phyloP scores from a whole-genome alignment of 2,888 invertebrate species.

The Drosophila borealis region DNA sequence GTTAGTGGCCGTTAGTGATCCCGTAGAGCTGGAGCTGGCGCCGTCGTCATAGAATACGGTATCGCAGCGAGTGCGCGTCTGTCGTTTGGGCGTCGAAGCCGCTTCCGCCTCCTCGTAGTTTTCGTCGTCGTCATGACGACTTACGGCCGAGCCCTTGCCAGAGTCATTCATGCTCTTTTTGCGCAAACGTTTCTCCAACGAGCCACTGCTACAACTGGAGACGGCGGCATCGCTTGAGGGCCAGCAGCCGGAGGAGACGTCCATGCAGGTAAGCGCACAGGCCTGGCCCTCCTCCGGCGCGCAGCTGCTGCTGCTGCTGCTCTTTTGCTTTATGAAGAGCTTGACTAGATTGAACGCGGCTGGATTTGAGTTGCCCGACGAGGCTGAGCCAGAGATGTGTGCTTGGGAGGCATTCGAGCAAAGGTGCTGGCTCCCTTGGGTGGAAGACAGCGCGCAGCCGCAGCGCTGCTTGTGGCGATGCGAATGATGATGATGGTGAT shows the following conservation, averaged over 20 bases:
- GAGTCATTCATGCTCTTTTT: conserved; percentile 85
- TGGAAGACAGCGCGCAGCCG: conserved; percentile 60
- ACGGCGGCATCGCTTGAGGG: conserved; percentile 85
- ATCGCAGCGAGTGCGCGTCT: conserved; percentile 59
- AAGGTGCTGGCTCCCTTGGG: conserved; percentile 74
- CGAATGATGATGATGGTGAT: conserved; percentile 52
- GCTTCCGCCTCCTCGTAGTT: conserved; percentile 69
- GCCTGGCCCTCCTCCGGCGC: conserved; percentile 86
- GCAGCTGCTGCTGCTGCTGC: conserved; percentile 87
- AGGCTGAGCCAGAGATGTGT: conserved; percentile 81
- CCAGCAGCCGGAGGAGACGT: conserved; percentile 93
- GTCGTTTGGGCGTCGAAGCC: conserved; percentile 54
- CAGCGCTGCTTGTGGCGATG: conserved; percentile 76
- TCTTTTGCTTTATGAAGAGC: conserved; percentile 95
- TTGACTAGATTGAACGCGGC: conserved; percentile 93
- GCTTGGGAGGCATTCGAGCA: conserved; percentile 54
- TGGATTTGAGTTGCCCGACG: conserved; percentile 86
- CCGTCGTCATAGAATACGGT: conserved; percentile 79
- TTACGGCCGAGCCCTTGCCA: conserved; percentile 85
- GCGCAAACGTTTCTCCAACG: conserved; percentile 83
- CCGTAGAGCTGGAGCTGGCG: conserved; percentile 80
- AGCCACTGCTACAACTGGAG: conserved; percentile 83
- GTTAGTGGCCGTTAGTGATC: conserved; percentile 79
- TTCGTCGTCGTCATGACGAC: conserved; percentile 84
- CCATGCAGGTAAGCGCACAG: conserved; percentile 87